A percentile compares a stretch with the other conserved stretches of the same genome.
Conservation (phyloP, 2,113 vertebrate genomes). For the Callochromis pleurospilus region DNA sequence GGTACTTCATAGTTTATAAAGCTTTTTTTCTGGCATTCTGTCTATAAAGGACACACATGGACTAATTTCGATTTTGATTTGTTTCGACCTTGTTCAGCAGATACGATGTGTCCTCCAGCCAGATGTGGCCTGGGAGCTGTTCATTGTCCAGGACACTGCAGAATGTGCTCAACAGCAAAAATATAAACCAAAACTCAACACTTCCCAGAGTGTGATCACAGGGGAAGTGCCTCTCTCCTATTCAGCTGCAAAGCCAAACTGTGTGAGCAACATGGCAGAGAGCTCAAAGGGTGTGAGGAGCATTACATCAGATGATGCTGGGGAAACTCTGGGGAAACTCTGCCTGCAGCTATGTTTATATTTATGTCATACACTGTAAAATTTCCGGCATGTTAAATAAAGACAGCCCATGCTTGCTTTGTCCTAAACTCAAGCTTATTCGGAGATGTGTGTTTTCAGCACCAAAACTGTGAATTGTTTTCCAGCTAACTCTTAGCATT, state of each 20-base stretch:
- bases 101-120: not conserved
- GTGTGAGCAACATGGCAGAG: not conserved
- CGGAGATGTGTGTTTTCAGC: not conserved
- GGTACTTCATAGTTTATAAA: not conserved
- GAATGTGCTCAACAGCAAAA: not conserved
- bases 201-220: not conserved
- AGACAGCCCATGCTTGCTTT: not conserved
- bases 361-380: constrained; percentile 32
- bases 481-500: not conserved
- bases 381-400: constrained; percentile 9
- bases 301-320: constrained; percentile 30
- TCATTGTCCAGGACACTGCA: not conserved
- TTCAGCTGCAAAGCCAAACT: not conserved
- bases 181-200: not conserved
- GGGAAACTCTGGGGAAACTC: not conserved
- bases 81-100: not conserved
- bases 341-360: constrained; percentile 40
- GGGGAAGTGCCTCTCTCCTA: not conserved
- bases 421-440: not conserved
- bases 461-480: not conserved
- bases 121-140: not conserved
- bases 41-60: not conserved
- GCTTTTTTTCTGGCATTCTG: not conserved
- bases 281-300: constrained; percentile 4
- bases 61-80: not conserved